Percentiles rank a stretch among this genome's conserved stretches.
phyloP scores from a whole-genome alignment of 2,113 vertebrate species.

The Gallinago undulata region DNA sequence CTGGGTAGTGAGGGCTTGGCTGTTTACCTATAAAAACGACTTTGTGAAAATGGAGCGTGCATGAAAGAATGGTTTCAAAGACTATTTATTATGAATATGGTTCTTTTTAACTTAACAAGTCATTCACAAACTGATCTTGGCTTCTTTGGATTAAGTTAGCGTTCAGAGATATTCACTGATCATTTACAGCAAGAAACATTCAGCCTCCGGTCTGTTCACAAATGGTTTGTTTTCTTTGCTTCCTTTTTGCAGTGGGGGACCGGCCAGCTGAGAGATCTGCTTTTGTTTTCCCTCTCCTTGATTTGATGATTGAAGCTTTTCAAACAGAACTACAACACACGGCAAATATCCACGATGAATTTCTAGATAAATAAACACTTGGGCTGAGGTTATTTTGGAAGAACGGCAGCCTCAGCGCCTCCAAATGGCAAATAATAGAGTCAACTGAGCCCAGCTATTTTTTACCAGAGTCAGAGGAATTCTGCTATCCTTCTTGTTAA shows the following conservation, averaged over 20 bases:
- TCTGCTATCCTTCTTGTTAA: not conserved
- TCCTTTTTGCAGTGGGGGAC: conserved; percentile 4
- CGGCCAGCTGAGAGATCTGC: conserved; percentile 33
- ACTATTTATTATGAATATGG: conserved; percentile 43
- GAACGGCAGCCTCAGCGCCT: not conserved
- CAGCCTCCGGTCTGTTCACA: not conserved
- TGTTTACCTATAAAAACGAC: conserved; percentile 25
- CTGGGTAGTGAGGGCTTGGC: conserved; percentile 29
- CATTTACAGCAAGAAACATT: conserved; percentile 43
- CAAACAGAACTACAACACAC: conserved; percentile 32
- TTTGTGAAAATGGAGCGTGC: not conserved
- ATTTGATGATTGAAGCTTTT: conserved; percentile 64
- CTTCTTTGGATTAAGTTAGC: not conserved
- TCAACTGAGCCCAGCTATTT: not conserved
- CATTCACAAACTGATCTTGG: conserved; percentile 46
- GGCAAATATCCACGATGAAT: conserved; percentile 22
- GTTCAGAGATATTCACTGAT: conserved; percentile 51
- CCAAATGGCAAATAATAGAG: conserved; percentile 43
- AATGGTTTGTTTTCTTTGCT: conserved; percentile 61
- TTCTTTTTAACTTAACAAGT: conserved; percentile 44
- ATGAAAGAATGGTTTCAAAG: conserved; percentile 50
- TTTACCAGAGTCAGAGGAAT: not conserved
- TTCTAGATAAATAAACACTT: conserved; percentile 59
- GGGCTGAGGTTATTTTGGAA: conserved; percentile 34
- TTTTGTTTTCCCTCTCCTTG: conserved; percentile 58